Conservation (phyloP, 2,113 vertebrate species). For the Saccopteryx bilineata region DNA sequence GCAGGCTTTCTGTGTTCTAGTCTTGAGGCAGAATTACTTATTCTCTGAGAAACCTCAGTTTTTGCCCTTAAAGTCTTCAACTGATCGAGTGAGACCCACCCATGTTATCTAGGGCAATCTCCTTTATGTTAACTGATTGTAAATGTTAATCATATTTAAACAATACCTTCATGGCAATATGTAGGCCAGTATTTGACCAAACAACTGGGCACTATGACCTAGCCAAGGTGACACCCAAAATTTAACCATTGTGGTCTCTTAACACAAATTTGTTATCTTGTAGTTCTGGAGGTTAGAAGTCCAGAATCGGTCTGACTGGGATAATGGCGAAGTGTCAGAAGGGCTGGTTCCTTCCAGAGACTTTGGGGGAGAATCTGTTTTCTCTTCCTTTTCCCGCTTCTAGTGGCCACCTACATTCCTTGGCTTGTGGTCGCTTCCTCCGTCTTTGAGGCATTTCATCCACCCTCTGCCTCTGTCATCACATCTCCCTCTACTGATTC, state of each 20-base stretch:
- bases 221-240: not conserved
- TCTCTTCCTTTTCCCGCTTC: not conserved
- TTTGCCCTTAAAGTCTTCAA: not conserved
- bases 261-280: not conserved
- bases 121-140: not conserved
- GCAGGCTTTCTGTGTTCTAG: not conserved
- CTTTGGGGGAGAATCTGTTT: not conserved
- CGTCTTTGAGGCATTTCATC: not conserved
- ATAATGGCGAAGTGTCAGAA: not conserved
- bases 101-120: not conserved
- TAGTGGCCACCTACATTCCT: rapidly evolving
- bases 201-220: not conserved
- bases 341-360: not conserved
- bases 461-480: not conserved
- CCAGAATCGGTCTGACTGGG: not conserved
- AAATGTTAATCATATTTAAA: not conserved
- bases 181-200: not conserved
- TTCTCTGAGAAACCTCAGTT: constrained; percentile 10
- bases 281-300: not conserved
- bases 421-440: not conserved
- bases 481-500: not conserved
- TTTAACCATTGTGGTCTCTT: not conserved
- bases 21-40: not conserved
- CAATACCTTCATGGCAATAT: not conserved
- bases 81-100: not conserved